Evolutionary conservation across 2,888 invertebrate genomes (phyloP).

Genomic region (Imbricaverruca yamaguchii): DNA sequence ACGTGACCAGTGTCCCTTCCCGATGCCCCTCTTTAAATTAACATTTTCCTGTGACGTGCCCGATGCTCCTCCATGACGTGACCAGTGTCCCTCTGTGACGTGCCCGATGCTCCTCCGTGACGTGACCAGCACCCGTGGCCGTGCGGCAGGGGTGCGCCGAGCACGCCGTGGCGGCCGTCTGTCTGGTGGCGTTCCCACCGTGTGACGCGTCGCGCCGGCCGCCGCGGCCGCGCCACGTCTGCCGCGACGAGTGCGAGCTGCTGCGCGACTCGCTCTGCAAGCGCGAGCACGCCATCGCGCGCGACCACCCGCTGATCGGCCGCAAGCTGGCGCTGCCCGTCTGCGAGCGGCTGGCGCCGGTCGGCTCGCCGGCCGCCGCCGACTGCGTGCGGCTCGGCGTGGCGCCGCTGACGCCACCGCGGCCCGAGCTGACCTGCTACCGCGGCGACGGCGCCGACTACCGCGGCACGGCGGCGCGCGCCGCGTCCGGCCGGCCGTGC

Average conservation of each 20-base stretch:
- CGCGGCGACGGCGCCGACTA: conserved; percentile 79
- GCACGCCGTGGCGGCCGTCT: conserved; percentile 81
- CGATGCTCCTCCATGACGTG: too few relatives aligned
- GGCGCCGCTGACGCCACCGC: neutral
- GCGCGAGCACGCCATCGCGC: conserved; percentile 88
- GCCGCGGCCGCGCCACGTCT: conserved; percentile 55
- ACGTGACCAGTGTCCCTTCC: too few relatives aligned
- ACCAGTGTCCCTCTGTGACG: too few relatives aligned
- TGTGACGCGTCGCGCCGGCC: conserved; percentile 58
- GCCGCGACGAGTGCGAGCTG: conserved; percentile 86
- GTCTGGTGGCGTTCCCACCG: conserved; percentile 84
- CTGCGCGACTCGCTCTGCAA: conserved; percentile 85
- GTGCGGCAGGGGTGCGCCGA: conserved; percentile 64
- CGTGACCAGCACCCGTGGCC: neutral
- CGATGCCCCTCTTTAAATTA: too few relatives aligned
- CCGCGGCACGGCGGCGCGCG: conserved; percentile 56
- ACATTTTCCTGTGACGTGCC: too few relatives aligned
- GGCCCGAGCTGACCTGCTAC: conserved; percentile 26
- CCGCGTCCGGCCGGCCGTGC: conserved; percentile 58
- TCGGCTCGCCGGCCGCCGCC: conserved; percentile 55
- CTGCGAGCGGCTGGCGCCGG: conserved; percentile 62
- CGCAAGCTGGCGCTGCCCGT: conserved; percentile 66
- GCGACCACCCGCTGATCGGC: conserved; percentile 81
- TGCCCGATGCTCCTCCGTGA: too few relatives aligned
- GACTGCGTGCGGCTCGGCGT: conserved; percentile 71